Evolutionary conservation across 2,888 invertebrate genomes (phyloP).

Genomic region (Marronus borbonicus): DNA sequence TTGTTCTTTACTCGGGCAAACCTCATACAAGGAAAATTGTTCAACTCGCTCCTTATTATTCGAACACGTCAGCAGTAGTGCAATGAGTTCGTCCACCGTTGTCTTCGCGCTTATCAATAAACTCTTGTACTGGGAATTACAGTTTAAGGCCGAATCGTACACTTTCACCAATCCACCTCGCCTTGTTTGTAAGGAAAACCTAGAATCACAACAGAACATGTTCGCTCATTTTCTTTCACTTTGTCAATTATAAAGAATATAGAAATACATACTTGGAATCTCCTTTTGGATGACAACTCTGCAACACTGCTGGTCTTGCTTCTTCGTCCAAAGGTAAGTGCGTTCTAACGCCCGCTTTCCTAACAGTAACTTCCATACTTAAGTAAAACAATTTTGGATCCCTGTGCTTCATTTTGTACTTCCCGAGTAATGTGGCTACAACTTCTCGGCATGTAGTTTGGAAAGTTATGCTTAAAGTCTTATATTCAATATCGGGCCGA

Average conservation of each 20-base stretch:
- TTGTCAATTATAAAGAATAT: neutral
- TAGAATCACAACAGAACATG: conserved; percentile 67
- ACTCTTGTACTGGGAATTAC: conserved; percentile 94
- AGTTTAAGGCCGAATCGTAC: conserved; percentile 92
- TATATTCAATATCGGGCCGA: conserved; percentile 95
- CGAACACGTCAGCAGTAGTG: conserved; percentile 88
- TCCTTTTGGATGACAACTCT: conserved; percentile 94
- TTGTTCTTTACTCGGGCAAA: conserved; percentile 83
- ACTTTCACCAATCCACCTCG: conserved; percentile 94
- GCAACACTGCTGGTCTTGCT: conserved; percentile 90
- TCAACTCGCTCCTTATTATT: conserved; percentile 88
- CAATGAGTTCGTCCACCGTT: conserved; percentile 89
- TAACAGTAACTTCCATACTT: conserved; percentile 93
- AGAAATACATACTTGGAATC: conserved; percentile 83
- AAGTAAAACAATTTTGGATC: conserved; percentile 94
- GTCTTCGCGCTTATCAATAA: conserved; percentile 91
- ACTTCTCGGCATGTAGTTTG: conserved; percentile 92
- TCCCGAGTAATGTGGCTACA: conserved; percentile 86
- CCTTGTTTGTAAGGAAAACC: conserved; percentile 90
- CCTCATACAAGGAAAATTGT: conserved; percentile 91
- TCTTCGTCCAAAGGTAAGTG: conserved; percentile 89
- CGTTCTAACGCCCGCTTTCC: conserved; percentile 87
- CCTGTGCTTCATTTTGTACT: conserved; percentile 89
- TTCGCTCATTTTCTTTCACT: too few species aligned
- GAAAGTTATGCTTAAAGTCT: conserved; percentile 91